Evolutionary conservation across 2,888 invertebrate genomes (phyloP).

Genomic region (Agrotis clavis): DNA sequence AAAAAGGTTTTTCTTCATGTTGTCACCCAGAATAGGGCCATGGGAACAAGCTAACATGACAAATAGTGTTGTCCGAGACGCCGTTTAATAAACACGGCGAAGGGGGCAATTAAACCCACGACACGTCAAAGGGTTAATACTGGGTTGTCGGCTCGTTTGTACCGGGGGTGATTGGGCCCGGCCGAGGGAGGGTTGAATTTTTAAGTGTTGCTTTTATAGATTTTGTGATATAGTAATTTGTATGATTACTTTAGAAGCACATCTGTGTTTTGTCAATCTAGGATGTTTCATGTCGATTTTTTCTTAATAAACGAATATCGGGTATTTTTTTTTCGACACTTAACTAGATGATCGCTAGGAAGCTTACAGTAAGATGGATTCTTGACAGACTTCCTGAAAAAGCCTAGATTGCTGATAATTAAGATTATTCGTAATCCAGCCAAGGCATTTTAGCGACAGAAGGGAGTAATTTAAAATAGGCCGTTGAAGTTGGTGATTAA

Average conservation of each 20-base stretch:
- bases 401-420: not conserved
- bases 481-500: not conserved
- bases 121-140: slow-evolving; percentile 90
- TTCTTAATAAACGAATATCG: not conserved
- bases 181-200: slow-evolving; percentile 61
- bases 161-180: slow-evolving; percentile 59
- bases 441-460: no score
- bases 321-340: no score
- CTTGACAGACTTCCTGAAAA: no score
- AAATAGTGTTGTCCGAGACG: slow-evolving; percentile 80
- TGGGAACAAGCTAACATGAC: slow-evolving; percentile 81
- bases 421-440: no score
- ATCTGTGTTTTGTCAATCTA: slow-evolving; percentile 53
- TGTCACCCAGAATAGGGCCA: slow-evolving; percentile 74
- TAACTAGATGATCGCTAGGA: not conserved
- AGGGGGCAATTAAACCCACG: slow-evolving; percentile 85
- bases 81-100: slow-evolving; percentile 84
- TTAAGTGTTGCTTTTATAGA: slow-evolving; percentile 69
- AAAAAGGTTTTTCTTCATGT: slow-evolving; percentile 17
- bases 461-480: no score
- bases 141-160: slow-evolving; percentile 73
- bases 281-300: not conserved
- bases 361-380: not conserved
- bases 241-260: slow-evolving; percentile 51
- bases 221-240: slow-evolving; percentile 61